Evolutionary conservation across 2,113 vertebrate species (phyloP).

Genomic region (Corynorhinus townsendii): DNA sequence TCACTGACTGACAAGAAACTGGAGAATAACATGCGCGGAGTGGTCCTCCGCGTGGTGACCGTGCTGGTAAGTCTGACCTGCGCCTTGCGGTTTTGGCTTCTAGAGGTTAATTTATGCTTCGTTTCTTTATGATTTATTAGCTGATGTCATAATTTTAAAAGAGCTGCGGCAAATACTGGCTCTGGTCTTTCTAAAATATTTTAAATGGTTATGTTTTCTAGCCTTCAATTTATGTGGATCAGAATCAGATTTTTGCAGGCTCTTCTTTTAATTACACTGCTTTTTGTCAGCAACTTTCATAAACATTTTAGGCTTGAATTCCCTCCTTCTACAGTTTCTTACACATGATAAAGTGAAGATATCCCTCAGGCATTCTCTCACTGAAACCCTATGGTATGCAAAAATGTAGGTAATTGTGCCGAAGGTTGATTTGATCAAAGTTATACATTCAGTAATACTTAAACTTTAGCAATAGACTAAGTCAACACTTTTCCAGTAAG

Average conservation of each 20-base stretch:
- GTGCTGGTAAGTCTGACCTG: conserved; percentile 89
- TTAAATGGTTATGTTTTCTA: not conserved
- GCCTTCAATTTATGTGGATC: not conserved
- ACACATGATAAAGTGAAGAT: not conserved
- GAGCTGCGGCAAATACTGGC: conserved; percentile 72
- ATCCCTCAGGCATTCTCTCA: not conserved
- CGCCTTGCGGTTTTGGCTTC: not conserved
- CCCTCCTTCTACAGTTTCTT: not conserved
- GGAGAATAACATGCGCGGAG: conserved; percentile 98
- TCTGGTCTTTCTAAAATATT: not conserved
- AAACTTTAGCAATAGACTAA: conserved; percentile 10
- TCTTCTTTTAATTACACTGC: not conserved
- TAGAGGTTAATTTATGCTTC: conserved; percentile 59
- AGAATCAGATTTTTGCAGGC: not conserved
- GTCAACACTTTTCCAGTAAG: not conserved
- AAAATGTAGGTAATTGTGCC: not conserved
- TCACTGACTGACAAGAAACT: conserved; percentile 96
- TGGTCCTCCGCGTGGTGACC: conserved; percentile 95
- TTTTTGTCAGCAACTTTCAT: not conserved
- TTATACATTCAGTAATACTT: not conserved
- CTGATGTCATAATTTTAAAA: conserved; percentile 70
- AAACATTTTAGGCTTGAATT: not conserved
- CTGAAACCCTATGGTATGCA: not conserved
- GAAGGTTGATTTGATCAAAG: not conserved
- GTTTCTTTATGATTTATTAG: conserved; percentile 83